Conservation (phyloP, 1,140 invertebrate species). For the Temnothorax curvispinosus region DNA sequence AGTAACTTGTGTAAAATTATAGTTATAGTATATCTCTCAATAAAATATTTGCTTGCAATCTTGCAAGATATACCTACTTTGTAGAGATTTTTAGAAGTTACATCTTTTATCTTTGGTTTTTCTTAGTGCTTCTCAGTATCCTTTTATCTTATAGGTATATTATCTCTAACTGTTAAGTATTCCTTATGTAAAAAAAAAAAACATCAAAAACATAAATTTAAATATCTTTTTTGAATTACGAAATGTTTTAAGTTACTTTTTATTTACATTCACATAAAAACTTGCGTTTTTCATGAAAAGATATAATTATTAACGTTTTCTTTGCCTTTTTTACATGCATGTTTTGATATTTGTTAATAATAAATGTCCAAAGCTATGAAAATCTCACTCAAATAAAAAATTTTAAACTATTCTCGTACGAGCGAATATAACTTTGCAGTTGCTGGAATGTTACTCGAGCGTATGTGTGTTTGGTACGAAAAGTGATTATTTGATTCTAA, state of each 20-base stretch:
- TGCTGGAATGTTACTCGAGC: neutral
- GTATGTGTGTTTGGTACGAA: neutral
- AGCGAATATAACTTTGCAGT: slow-evolving; percentile 1
- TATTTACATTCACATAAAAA: neutral
- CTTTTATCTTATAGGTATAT: too few species aligned
- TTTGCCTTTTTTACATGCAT: neutral
- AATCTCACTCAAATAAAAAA: neutral
- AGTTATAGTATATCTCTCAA: too few species aligned
- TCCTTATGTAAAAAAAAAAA: neutral
- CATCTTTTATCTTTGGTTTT: too few species aligned
- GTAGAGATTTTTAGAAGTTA: neutral
- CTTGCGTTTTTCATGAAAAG: too few species aligned
- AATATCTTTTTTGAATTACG: neutral
- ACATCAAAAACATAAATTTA: neutral
- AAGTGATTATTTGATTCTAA: neutral
- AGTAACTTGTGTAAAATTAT: too few species aligned
- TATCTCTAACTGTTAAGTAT: too few species aligned
- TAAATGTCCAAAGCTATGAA: neutral
- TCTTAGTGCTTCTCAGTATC: too few species aligned
- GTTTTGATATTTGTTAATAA: neutral
- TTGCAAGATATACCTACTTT: neutral
- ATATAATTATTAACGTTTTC: neutral
- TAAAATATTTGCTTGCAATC: too few species aligned
- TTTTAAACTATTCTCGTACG: neutral
- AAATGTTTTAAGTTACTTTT: neutral